Conservation (phyloP, 2,797 vertebrate genomes). For the Argyrosomus regius region DNA sequence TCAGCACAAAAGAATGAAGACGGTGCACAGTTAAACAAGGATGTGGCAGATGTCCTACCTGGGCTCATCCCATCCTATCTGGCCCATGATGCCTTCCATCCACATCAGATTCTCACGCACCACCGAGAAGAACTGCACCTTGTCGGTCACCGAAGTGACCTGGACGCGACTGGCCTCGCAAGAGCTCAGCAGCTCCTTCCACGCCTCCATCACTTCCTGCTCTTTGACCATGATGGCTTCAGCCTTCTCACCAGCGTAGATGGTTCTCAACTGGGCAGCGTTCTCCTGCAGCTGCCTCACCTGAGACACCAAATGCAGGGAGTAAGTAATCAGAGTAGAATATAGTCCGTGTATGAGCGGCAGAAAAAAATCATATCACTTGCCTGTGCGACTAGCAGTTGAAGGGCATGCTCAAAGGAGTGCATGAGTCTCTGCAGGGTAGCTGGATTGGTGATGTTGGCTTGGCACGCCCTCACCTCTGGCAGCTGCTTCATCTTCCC, state of each 20-base stretch:
- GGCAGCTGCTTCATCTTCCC: conserved; percentile 93
- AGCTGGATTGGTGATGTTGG: conserved; percentile 88
- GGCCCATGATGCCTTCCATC: conserved; percentile 95
- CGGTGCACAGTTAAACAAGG: not conserved
- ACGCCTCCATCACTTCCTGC: conserved; percentile 91
- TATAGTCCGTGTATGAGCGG: not conserved
- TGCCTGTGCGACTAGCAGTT: conserved; percentile 92
- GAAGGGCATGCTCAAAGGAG: conserved; percentile 93
- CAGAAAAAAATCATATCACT: conserved; percentile 51
- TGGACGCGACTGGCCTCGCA: conserved; percentile 91
- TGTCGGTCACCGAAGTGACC: conserved; percentile 91
- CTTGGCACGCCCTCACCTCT: conserved; percentile 89
- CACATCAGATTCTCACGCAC: conserved; percentile 95
- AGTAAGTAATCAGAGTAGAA: not conserved
- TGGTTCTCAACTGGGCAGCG: conserved; percentile 90
- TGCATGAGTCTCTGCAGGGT: conserved; percentile 91
- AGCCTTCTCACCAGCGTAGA: conserved; percentile 94
- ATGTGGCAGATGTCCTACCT: conserved; percentile 79
- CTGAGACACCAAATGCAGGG: conserved; percentile 70
- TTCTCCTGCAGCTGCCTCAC: conserved; percentile 95
- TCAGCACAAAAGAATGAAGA: not conserved
- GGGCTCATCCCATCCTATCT: conserved; percentile 91
- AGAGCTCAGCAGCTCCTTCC: conserved; percentile 90
- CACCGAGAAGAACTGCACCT: conserved; percentile 94
- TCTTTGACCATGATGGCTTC: conserved; percentile 92